A percentile compares a stretch with the other conserved stretches of the same genome.
Conservation (phyloP, 35 echinoderm and acorn worm genomes). For the Eucidaris tribuloides region DNA sequence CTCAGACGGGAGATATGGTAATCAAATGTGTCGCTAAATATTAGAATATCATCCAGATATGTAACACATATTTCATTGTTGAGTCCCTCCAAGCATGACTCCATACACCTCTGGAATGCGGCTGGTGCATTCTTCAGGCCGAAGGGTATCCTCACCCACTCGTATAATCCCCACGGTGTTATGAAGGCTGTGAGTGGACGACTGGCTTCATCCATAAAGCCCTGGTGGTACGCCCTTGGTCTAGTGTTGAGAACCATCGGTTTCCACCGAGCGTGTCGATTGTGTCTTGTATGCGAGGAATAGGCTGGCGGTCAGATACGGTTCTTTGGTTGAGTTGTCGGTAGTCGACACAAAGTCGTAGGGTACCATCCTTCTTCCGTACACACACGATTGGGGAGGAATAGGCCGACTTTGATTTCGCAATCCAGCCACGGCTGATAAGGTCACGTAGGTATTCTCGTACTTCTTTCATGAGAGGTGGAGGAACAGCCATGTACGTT, state of each 20-base stretch:
- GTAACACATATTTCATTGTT: conserved; percentile 48
- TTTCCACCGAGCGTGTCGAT: conserved; percentile 36
- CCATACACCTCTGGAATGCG: conserved; percentile 31
- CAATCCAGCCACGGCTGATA: conserved; percentile 33
- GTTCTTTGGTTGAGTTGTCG: conserved; percentile 42
- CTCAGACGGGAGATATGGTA: not conserved
- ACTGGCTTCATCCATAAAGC: conserved; percentile 20
- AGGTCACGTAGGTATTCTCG: conserved; percentile 30
- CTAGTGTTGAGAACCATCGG: conserved; percentile 59
- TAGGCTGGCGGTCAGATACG: conserved; percentile 35
- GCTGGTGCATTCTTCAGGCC: conserved; percentile 52
- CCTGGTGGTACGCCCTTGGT: conserved; percentile 50
- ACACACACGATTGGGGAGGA: conserved; percentile 64
- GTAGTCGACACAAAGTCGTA: conserved; percentile 54
- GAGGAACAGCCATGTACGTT: too few species aligned
- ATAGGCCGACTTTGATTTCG: conserved; percentile 51
- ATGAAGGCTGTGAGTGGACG: conserved; percentile 41
- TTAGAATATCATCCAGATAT: conserved; percentile 52
- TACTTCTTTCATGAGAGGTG: too few species aligned
- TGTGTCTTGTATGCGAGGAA: conserved; percentile 52
- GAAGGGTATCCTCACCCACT: conserved; percentile 58
- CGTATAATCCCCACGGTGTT: conserved; percentile 39
- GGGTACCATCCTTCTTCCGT: conserved; percentile 49
- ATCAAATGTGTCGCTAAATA: conserved; percentile 18
- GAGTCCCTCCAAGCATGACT: conserved; percentile 4